Percentiles rank a stretch among this genome's conserved stretches.
phyloP scores from a whole-genome alignment of 2,797 vertebrate genomes.

The Sparidentex hasta region DNA sequence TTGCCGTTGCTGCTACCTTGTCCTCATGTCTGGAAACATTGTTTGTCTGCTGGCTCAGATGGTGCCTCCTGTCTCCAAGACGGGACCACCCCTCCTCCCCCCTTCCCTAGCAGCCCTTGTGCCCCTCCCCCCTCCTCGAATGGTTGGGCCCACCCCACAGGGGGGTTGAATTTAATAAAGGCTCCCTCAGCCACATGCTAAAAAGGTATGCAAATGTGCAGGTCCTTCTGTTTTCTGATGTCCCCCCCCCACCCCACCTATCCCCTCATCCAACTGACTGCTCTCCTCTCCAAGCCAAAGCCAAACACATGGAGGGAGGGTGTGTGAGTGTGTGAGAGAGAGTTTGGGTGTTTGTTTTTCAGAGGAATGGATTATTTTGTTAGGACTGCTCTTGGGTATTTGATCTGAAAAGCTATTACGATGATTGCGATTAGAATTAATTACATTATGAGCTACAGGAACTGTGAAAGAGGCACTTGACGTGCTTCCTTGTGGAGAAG shows the following conservation, averaged over 20 bases:
- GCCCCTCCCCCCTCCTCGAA: constrained; percentile 35
- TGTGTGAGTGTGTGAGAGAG: not conserved
- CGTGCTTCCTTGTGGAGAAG: constrained; percentile 51
- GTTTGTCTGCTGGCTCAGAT: constrained; percentile 78
- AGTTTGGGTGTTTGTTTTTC: constrained; percentile 79
- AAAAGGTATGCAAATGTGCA: constrained; percentile 84
- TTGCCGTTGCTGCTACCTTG: constrained; percentile 66
- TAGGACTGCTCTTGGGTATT: constrained; percentile 80
- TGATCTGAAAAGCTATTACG: constrained; percentile 83
- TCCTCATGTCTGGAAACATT: constrained; percentile 73
- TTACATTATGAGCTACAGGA: constrained; percentile 79
- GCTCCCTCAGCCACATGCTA: constrained; percentile 81
- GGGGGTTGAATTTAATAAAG: constrained; percentile 81
- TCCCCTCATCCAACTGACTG: constrained; percentile 60
- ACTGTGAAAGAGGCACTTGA: constrained; percentile 68
- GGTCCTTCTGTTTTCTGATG: constrained; percentile 80
- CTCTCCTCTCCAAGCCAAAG: constrained; percentile 66
- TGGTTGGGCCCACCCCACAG: constrained; percentile 64
- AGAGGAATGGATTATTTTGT: constrained; percentile 79
- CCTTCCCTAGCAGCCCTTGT: constrained; percentile 29
- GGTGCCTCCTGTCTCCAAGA: constrained; percentile 75
- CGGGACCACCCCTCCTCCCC: constrained; percentile 56
- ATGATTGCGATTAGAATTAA: constrained; percentile 84
- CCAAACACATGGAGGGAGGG: constrained; percentile 51
- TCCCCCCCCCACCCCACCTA: not conserved